A percentile compares a stretch with the other conserved stretches of the same genome.
These are phyloP conservation scores for Luidia sarsii DNA, from an alignment of 53 echinoderm and acorn worm genomes.

Conservation along the genomic window DNA sequence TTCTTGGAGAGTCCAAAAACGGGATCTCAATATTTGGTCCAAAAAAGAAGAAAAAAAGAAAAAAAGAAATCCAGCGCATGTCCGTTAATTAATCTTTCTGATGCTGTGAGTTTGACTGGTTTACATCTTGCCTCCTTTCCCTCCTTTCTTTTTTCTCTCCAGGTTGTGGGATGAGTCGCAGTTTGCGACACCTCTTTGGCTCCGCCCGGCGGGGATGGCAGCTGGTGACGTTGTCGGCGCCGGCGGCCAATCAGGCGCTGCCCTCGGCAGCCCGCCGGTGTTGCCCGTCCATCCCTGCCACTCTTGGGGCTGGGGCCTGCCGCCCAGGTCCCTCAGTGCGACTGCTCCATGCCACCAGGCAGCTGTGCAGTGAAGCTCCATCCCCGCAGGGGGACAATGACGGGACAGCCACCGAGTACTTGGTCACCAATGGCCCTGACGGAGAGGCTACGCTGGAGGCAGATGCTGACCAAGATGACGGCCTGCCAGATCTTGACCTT, in stretches of 20 bases:
- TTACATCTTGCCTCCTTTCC: not conserved
- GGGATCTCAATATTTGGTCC: no score
- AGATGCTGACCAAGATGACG: conserved; percentile 10
- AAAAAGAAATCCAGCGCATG: no score
- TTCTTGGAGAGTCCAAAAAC: no score
- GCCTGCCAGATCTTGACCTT: conserved; percentile 15
- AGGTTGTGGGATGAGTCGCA: conserved; percentile 30
- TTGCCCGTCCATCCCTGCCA: conserved; percentile 22
- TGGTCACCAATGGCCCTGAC: conserved; percentile 26
- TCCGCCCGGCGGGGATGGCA: conserved; percentile 33
- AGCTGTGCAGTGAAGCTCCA: conserved; percentile 9
- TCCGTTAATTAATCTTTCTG: not conserved
- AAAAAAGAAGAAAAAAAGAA: no score
- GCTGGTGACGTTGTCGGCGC: conserved; percentile 7
- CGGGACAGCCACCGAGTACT: not conserved
- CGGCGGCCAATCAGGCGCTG: conserved; percentile 22
- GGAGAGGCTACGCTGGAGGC: not conserved
- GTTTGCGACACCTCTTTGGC: conserved; percentile 30
- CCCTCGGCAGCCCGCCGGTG: conserved; percentile 1
- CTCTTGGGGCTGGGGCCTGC: not conserved
- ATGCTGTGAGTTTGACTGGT: not conserved
- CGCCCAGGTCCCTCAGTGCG: conserved; percentile 17
- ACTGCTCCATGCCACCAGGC: conserved; percentile 7
- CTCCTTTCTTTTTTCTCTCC: not conserved
- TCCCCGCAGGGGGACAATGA: not conserved